phyloP scores from a whole-genome alignment of 2,113 vertebrate species.

The Ia io region DNA sequence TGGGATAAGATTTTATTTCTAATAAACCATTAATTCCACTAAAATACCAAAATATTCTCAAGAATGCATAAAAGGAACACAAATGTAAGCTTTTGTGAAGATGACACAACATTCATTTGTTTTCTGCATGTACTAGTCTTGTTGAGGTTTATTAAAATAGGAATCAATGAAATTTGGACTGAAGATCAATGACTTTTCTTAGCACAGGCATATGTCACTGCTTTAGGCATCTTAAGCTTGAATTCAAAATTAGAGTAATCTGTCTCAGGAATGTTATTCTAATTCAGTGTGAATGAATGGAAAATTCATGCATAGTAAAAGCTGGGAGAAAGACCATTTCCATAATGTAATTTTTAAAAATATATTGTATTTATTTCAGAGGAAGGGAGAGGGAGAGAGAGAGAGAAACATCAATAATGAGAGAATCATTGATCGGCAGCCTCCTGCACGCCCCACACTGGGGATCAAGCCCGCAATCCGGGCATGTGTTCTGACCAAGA shows the following conservation, averaged over 20 bases:
- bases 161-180: constrained; percentile 17
- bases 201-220: constrained; percentile 6
- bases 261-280: constrained; percentile 8
- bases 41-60: not conserved
- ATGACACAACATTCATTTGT: not conserved
- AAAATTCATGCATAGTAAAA: constrained; percentile 42
- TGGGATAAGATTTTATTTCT: not conserved
- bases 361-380: too few species aligned
- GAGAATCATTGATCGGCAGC: not conserved
- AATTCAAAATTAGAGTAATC: constrained; percentile 56
- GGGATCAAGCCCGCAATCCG: not conserved
- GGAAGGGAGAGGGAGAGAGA: not conserved
- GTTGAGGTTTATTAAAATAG: constrained; percentile 21
- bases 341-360: not conserved
- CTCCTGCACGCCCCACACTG: not conserved
- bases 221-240: not conserved
- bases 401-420: not conserved
- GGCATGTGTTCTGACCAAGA: not conserved
- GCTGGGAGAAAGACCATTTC: not conserved
- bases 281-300: constrained; percentile 16
- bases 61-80: constrained; percentile 3
- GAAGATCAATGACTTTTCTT: constrained; percentile 38
- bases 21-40: not conserved
- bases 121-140: not conserved
- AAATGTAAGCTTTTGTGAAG: not conserved